Evolutionary conservation across 64 coral and sea anemone genomes (phyloP), one percentile per base, ranked within the genome.

Genomic region (Porites australiensis): DNA sequence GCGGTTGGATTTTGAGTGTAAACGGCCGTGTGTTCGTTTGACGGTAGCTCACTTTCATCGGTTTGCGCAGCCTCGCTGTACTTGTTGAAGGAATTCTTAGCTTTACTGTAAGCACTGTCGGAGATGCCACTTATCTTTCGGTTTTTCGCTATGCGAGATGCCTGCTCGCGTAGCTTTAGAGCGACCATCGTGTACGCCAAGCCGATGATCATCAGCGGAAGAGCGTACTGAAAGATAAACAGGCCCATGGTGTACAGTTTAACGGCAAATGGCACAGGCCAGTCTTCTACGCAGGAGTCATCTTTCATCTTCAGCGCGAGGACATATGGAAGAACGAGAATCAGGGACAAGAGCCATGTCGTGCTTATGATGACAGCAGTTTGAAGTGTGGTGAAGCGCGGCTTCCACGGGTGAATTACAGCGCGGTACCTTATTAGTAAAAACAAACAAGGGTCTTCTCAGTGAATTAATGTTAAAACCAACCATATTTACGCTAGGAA

Each of bases 131-230:
- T 91, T 14, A 77, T 77, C 18, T 91, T 71, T 52, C 75, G 85
- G 70, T 88, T 94, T 75, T 77, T 94, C 5, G n/a, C 89, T 50
- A 97, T 82, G 58, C 88, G 82, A 7, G 79, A 70, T 46, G 95
- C 91, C 83, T 97, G 95, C 59, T 94, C 62, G 16, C 72, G 87
- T 8, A 97, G 88, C 54, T 91, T 97, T 4, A 97, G 47, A 13
- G 95, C 95, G 2, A 97, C 92, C 44, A 93, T 60, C 16, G 50
- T 55, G 69, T 97, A 97, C 4, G 95, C 95, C 27, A 94, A 87
- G 43, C 75, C 95, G 6, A 97, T 97, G 45, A 97, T 94, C 13
- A 79, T 72, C 19, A 97, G 68, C 0, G 95, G 95, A 6, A 97
- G 84, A 4, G 87, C 72, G 19, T 97, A 97, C 74, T 92, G 86